Evolutionary conservation across 1,140 invertebrate species (phyloP), one percentile per base, ranked within the genome.

Genomic region (Drosophila virilis): DNA sequence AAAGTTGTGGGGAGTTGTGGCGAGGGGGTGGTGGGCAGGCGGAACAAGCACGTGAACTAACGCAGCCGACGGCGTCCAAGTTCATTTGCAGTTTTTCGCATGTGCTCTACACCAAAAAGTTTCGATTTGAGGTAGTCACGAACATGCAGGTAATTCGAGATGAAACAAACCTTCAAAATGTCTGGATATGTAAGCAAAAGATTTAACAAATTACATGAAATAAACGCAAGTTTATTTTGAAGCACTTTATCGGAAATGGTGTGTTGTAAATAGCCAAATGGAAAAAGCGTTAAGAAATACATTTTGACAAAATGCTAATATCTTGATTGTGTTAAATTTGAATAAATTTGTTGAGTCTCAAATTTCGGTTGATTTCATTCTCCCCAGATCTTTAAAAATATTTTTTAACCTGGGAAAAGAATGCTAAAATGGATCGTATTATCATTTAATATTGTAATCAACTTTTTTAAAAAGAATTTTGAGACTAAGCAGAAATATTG

Each of bases 11-110:
- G 45, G 37, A 15, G n/a, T 13, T 8, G 54, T 7, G 8, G 7
- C 43, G n/a, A 10, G 33, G 33, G 12, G 35, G 15, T 28, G 7
- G 35, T 12, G 45, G 22, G 12, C 22, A 5, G 28, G n/a, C 9
- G 33, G 9, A 50, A 33, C 28, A 28, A 52, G 57, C 67, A 70
- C 59, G 59, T 62, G 68, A 65, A 51, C 51, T 13, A 37, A 28
- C 35, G 74, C 58, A 75, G 52, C 8, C 62, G 48, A 48, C 40
- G 58, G 60, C 57, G 33, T 52, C 64, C 75, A 71, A 86, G 82
- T 85, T 81, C 78, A 85, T 81, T 85, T 86, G 66, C 82, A 86
- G 74, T 85, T 85, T 78, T 86, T 67, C 50, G 64, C 71, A 40
- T 60, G 57, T 68, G 65, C 65, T 22, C 71, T 61, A 48, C 50